These are phyloP conservation scores for Homalodisca vitripennis DNA, from an alignment of 1,140 invertebrate genomes.

Conservation along the genomic window DNA sequence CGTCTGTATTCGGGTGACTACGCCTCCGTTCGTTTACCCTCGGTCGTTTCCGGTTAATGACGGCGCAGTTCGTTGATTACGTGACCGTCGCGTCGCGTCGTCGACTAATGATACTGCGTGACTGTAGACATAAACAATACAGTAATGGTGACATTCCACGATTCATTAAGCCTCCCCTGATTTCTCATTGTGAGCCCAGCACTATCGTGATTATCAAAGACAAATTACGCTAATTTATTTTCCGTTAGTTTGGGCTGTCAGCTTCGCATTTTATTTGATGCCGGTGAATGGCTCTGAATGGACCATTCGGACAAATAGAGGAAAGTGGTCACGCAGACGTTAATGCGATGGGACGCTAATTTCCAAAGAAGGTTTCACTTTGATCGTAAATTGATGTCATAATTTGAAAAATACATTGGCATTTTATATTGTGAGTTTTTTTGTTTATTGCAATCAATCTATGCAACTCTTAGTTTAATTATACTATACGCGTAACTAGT, in stretches of 20 bases:
- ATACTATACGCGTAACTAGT: too few relatives aligned
- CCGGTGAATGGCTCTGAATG: constrained; percentile 2
- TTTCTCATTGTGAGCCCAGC: background rate
- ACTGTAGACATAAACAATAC: background rate
- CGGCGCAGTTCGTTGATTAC: background rate
- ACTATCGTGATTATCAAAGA: background rate
- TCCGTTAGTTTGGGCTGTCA: background rate
- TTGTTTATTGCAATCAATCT: too few relatives aligned
- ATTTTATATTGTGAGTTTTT: too few relatives aligned
- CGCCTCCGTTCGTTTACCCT: too few relatives aligned
- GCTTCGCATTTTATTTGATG: constrained; percentile 9
- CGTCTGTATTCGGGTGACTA: too few relatives aligned
- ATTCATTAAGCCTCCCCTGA: background rate
- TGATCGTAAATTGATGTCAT: too few relatives aligned
- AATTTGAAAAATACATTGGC: too few relatives aligned
- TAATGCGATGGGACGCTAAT: constrained; percentile 14
- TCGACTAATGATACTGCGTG: too few relatives aligned
- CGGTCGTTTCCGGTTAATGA: background rate
- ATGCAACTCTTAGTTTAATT: too few relatives aligned
- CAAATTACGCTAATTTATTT: background rate
- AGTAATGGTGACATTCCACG: background rate
- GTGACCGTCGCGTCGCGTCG: too few relatives aligned
- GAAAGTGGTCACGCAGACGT: constrained; percentile 8
- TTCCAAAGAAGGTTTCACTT: background rate
- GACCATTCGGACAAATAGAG: background rate